Evolutionary conservation across 2,113 vertebrate genomes (phyloP).

Genomic region (Hippoglossus stenolepis): DNA sequence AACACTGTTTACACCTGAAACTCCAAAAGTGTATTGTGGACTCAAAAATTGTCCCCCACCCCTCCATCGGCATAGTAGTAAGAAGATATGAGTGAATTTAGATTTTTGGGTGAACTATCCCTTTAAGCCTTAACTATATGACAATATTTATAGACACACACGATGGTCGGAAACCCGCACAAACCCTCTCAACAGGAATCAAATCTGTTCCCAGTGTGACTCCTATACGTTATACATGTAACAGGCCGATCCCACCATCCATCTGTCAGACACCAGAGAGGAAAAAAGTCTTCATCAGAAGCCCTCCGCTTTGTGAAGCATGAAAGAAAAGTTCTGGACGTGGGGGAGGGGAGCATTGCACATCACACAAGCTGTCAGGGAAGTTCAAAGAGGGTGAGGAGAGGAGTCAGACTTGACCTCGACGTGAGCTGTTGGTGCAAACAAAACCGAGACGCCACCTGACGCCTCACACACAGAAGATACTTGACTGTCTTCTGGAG

Average conservation of each 20-base stretch:
- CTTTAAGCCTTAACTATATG: not conserved
- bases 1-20: no score
- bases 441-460: constrained; percentile 49
- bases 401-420: constrained; percentile 64
- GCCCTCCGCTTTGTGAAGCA: constrained; percentile 57
- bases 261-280: constrained; percentile 11
- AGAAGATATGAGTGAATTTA: no score
- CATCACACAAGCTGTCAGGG: constrained; percentile 61
- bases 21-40: no score
- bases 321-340: constrained; percentile 54
- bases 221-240: constrained; percentile 16
- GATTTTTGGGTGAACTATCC: no score
- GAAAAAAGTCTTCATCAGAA: constrained; percentile 52
- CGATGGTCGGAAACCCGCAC: not conserved
- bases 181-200: not conserved
- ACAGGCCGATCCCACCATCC: constrained; percentile 9
- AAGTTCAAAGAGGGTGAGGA: constrained; percentile 72
- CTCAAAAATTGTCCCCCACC: no score
- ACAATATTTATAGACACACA: not conserved
- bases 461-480: constrained; percentile 46
- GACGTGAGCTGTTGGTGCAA: constrained; percentile 60
- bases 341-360: constrained; percentile 32
- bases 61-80: no score
- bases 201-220: constrained; percentile 3
- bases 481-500: constrained; percentile 42